Conservation (phyloP, 37 sponge, comb jelly and placozoan genomes). For the Agelas oroides region DNA sequence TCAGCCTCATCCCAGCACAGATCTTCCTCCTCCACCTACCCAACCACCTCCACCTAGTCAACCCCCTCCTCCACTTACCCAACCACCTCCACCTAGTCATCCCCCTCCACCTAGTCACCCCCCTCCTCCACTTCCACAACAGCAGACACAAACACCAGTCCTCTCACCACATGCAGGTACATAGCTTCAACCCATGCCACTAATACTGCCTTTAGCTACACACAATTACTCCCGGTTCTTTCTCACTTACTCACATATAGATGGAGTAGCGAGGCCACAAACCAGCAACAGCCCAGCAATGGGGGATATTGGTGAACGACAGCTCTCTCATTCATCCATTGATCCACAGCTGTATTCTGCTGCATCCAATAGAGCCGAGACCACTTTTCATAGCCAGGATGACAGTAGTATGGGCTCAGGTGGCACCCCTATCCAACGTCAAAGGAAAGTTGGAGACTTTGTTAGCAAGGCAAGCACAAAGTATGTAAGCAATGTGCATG, state of each 20-base stretch:
- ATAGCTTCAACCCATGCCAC: not conserved
- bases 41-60: not conserved
- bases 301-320: too few relatives aligned
- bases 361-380: too few relatives aligned
- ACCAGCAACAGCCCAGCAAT: too few relatives aligned
- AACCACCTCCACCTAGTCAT: too few relatives aligned
- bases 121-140: not conserved
- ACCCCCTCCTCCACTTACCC: not conserved
- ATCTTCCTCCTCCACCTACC: not conserved
- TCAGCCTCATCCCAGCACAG: not conserved
- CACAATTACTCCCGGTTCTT: not conserved
- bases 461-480: not conserved
- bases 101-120: too few relatives aligned
- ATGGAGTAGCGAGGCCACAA: too few relatives aligned
- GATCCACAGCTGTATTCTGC: too few relatives aligned
- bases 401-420: too few relatives aligned
- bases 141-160: not conserved
- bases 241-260: too few relatives aligned
- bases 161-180: not conserved
- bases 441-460: not conserved
- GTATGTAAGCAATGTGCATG: slow-evolving; percentile 4
- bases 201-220: not conserved
- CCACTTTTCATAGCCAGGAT: too few relatives aligned
- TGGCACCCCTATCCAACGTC: not conserved
- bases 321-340: too few relatives aligned